phyloP scores from a whole-genome alignment of 2,797 vertebrate species.

The Chanos chanos region DNA sequence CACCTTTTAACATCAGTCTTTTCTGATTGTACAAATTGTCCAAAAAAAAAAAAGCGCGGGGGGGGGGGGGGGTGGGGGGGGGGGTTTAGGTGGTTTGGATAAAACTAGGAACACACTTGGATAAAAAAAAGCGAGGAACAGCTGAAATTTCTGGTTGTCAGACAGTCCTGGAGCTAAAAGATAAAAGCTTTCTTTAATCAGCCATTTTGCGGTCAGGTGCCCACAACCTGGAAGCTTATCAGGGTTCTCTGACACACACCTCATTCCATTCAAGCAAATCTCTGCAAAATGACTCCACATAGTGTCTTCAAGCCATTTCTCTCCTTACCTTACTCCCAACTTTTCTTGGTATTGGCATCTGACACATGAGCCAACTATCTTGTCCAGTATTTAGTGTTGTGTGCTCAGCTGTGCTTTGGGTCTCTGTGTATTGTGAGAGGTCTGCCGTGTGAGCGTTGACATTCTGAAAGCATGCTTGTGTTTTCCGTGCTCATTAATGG shows the following conservation, averaged over 20 bases:
- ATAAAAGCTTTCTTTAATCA: slow-evolving; percentile 25
- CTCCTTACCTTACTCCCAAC: too few species aligned
- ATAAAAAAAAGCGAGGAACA: slow-evolving; percentile 11
- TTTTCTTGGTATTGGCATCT: too few species aligned
- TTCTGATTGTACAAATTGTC: slow-evolving; percentile 33
- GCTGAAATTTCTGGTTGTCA: slow-evolving; percentile 31
- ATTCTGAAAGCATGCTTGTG: slow-evolving; percentile 29
- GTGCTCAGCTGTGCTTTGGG: not conserved
- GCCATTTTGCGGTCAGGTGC: slow-evolving; percentile 10
- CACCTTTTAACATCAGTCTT: slow-evolving; percentile 32
- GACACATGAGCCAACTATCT: too few species aligned
- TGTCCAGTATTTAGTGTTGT: not conserved
- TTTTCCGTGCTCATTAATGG: slow-evolving; percentile 25
- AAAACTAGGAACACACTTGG: too few species aligned
- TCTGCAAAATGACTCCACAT: too few species aligned
- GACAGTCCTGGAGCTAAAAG: slow-evolving; percentile 25
- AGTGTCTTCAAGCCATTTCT: too few species aligned
- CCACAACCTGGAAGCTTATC: too few species aligned
- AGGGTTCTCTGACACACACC: too few species aligned
- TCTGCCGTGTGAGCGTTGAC: slow-evolving; percentile 19
- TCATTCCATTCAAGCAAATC: too few species aligned
- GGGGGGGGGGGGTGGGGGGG: too few species aligned
- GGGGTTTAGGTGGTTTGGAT: too few species aligned
- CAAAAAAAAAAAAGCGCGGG: too few species aligned
- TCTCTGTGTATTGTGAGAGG: slow-evolving; percentile 35